Conservation (phyloP, 92 coral and sea anemone species). For the Montipora capitata region DNA sequence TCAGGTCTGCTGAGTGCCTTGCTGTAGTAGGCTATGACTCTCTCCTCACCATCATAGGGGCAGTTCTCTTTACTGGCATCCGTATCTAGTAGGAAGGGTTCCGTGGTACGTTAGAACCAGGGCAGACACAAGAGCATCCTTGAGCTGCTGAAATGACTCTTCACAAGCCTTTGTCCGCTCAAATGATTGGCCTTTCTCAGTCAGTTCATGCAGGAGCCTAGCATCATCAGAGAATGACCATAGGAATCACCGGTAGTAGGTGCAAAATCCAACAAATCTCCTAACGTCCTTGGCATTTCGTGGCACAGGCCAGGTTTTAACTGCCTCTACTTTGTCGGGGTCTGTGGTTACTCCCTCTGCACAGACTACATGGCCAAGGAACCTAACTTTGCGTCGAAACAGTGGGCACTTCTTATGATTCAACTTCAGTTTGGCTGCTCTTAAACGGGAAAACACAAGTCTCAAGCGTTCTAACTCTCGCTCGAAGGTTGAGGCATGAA, state of each 20-base stretch:
- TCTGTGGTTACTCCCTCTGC: constrained; percentile 53
- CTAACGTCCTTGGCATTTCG: constrained; percentile 2
- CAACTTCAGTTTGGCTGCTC: constrained; percentile 51
- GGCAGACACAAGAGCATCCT: no score
- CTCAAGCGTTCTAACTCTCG: constrained; percentile 3
- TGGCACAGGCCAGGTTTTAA: constrained; percentile 35
- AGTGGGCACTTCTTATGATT: constrained; percentile 48
- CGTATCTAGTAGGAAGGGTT: no score
- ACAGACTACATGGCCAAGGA: constrained; percentile 63
- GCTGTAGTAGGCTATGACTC: no score
- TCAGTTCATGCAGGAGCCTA: constrained; percentile 50
- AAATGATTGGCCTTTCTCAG: constrained; percentile 38
- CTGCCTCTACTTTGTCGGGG: constrained; percentile 54
- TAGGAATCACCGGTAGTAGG: constrained; percentile 35
- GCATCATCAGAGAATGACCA: constrained; percentile 49
- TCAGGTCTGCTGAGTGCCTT: no score
- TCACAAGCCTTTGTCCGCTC: constrained; percentile 30
- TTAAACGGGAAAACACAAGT: background rate
- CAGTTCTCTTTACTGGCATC: no score
- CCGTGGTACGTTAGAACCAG: constrained; percentile 44
- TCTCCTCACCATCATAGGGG: no score
- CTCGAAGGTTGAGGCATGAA: constrained; percentile 16
- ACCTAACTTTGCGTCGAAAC: constrained; percentile 45
- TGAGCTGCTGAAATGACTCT: constrained; percentile 31
- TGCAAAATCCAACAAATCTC: constrained; percentile 16